Base-by-base conservation (phyloP, 2,888 invertebrate species). In the Troglohyphantes excavatus region DNA sequence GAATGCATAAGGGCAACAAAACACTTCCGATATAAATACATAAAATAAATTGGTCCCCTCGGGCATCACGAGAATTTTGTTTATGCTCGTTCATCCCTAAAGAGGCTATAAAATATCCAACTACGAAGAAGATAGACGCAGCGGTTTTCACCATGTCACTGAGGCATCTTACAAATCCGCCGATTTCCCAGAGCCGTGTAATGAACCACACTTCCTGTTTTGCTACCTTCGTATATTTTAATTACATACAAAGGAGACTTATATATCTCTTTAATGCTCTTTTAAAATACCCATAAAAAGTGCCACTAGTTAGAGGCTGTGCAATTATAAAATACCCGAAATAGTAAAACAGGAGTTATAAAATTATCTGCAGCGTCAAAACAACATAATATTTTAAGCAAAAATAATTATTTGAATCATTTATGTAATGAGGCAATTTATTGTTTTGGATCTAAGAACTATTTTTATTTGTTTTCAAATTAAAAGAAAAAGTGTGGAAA, bases 181-280 rank as follows among this genome's bases (percentile, higher is more conserved):
- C 19, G 23, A 11, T 65, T 7, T 26, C 27, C 65, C 23, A 65
- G 65, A 9, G 26, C 19, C 17, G 23, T 65, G 65, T 27, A 65
- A 65, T 65, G 65, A 65, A 27, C 65, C 65, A 27, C 13, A 65
- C 65, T 65, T 65, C 65, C 65, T 65, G 65, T 27, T 23, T 65
- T 65, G 9, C 19, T 65, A 7, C 17, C 26, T 23, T 65, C 11
- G 13, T 65, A 13, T 19, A 17, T 65, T 27, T 27, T 23, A 65
- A 65, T 27, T 27, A 23, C 19, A 27, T 23, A 23, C 26, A 23
- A 65, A 65, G 65, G n/a, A 65, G 6, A 26, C 9, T 65, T 65
- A 65, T 23, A 6, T 23, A 17, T 21, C 2, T 11, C 26, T 27
- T 23, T 65, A 65, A 65, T 59, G 65, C 27, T 65, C 23, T 0